Conservation (phyloP, 2,797 vertebrate genomes). For the Zonotrichia albicollis region DNA sequence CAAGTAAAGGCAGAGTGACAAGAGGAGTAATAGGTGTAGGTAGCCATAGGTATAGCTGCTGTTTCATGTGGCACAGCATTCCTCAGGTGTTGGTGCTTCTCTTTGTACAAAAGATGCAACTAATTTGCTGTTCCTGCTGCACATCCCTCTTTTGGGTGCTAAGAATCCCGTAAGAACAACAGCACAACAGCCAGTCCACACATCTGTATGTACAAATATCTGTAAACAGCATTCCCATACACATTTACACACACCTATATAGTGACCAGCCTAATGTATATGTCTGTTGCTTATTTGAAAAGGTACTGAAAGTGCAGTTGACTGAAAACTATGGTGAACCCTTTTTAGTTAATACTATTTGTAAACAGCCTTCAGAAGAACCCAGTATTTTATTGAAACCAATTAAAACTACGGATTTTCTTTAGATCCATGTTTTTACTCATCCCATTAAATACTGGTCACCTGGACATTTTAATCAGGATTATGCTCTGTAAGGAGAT, state of each 20-base stretch:
- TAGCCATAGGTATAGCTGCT: neutral
- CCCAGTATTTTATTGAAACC: neutral
- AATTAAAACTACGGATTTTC: neutral
- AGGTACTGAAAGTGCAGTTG: neutral
- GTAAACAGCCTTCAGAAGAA: neutral
- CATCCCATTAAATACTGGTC: neutral
- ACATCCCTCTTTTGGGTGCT: neutral
- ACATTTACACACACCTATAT: fast-evolving
- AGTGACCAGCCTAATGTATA: neutral
- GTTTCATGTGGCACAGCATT: neutral
- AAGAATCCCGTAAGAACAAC: neutral
- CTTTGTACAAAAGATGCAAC: neutral
- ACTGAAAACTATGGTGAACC: neutral
- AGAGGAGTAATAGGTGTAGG: neutral
- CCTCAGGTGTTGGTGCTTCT: neutral
- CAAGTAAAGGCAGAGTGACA: neutral
- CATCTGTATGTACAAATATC: neutral
- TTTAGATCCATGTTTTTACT: neutral
- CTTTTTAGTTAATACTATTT: neutral
- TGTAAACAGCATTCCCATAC: too few species aligned
- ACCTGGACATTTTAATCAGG: conserved; percentile 42
- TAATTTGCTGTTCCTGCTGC: neutral
- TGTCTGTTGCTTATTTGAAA: neutral
- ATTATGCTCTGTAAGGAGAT: conserved; percentile 45
- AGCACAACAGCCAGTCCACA: neutral